These are phyloP conservation scores for Dromococcyx pavoninus DNA, from an alignment of 2,797 vertebrate species.

Conservation along the genomic window DNA sequence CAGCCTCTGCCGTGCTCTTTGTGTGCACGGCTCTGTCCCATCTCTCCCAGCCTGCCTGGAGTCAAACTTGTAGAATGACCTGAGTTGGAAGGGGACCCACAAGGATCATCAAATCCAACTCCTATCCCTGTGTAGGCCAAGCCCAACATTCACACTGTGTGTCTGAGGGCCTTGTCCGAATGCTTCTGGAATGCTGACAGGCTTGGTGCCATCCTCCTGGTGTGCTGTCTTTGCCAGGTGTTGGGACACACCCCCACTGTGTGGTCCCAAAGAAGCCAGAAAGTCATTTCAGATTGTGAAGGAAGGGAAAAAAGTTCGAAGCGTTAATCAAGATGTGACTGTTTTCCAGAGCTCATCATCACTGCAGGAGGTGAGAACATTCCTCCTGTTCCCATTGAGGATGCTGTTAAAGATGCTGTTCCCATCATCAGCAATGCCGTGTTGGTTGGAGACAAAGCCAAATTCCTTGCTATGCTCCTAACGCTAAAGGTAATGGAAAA, in stretches of 20 bases:
- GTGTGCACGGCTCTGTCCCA: accelerated
- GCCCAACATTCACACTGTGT: too few species aligned
- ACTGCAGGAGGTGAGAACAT: slow-evolving; percentile 92
- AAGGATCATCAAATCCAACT: too few species aligned
- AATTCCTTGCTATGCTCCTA: slow-evolving; percentile 90
- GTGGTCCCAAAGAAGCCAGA: neutral
- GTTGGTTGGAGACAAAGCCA: slow-evolving; percentile 91
- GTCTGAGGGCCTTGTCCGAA: too few species aligned
- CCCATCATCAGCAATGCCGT: slow-evolving; percentile 92
- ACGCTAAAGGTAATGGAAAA: slow-evolving; percentile 85
- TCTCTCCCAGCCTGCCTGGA: neutral
- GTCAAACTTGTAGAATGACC: too few species aligned
- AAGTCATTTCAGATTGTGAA: neutral
- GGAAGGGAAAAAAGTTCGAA: neutral
- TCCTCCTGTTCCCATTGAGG: slow-evolving; percentile 87
- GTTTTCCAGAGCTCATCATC: slow-evolving; percentile 89
- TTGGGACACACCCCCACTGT: neutral
- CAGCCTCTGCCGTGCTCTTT: neutral
- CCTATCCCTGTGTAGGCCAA: too few species aligned
- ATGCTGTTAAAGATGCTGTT: slow-evolving; percentile 83
- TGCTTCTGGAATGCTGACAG: too few species aligned
- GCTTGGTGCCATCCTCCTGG: too few species aligned
- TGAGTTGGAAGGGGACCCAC: too few species aligned
- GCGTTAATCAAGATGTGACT: neutral
- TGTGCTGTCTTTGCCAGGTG: neutral